phyloP scores from a whole-genome alignment of 2,797 vertebrate species.

The Forpus xanthops region DNA sequence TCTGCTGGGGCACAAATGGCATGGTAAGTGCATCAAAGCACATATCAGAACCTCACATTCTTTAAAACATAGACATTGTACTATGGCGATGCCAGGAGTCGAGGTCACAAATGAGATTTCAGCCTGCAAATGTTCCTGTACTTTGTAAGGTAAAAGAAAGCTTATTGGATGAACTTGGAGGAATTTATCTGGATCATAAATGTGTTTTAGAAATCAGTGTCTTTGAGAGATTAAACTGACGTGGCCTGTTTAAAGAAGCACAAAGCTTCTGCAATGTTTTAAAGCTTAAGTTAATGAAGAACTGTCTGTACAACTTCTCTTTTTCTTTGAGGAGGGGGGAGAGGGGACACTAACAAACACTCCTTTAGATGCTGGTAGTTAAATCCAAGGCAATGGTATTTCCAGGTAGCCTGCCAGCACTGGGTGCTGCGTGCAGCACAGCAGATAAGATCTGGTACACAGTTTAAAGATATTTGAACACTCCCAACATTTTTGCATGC shows the following conservation, averaged over 20 bases:
- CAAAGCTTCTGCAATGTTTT: background rate
- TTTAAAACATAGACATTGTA: background rate
- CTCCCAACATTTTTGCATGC: slow-evolving; percentile 52
- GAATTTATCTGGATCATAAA: background rate
- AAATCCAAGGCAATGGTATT: slow-evolving; percentile 13
- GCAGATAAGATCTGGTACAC: slow-evolving; percentile 52
- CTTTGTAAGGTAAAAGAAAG: background rate
- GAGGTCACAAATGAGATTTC: background rate
- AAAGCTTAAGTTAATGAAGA: background rate
- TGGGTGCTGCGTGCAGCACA: slow-evolving; percentile 5
- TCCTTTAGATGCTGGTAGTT: background rate
- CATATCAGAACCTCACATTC: background rate
- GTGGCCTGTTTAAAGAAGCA: background rate
- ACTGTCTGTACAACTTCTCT: background rate
- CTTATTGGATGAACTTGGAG: background rate
- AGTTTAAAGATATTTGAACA: slow-evolving; percentile 47
- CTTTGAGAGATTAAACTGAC: background rate
- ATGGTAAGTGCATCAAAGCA: background rate
- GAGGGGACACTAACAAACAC: background rate
- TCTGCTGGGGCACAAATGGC: background rate
- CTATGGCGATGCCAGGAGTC: background rate
- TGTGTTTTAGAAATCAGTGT: background rate
- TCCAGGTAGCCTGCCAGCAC: slow-evolving; percentile 23
- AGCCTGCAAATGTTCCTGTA: background rate
- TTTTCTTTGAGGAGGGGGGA: background rate